Percentiles rank a stretch among this genome's conserved stretches.
Conservation (phyloP, 2,113 vertebrate genomes). For the Indicator indicator region DNA sequence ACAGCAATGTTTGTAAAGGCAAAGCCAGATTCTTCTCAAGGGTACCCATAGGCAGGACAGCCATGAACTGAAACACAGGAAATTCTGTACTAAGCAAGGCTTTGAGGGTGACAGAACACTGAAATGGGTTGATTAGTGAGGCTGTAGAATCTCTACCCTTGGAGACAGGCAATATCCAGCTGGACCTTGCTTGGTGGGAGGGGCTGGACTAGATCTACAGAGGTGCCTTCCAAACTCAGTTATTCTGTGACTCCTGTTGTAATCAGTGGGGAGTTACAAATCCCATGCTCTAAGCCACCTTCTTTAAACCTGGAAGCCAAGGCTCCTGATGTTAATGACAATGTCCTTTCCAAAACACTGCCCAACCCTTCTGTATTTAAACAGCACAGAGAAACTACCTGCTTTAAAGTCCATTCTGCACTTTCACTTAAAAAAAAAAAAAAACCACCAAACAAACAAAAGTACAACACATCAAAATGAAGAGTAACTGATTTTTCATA, state of each 20-base stretch:
- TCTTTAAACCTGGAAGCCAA: background rate
- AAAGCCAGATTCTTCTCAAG: too few species aligned
- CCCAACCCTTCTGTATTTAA: background rate
- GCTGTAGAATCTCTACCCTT: too few species aligned
- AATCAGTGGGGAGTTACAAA: background rate
- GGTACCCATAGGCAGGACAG: background rate
- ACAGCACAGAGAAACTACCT: background rate
- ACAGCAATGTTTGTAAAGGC: rapidly evolving
- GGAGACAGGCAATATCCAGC: too few species aligned
- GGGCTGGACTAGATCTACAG: background rate
- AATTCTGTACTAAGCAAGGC: background rate
- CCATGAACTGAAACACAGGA: background rate
- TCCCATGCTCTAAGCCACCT: background rate
- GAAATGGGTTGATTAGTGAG: too few species aligned
- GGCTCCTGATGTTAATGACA: background rate
- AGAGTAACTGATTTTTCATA: background rate
- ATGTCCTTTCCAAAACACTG: background rate
- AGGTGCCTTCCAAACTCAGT: background rate
- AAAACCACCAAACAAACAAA: background rate
- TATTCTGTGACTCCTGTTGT: background rate
- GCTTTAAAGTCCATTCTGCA: background rate
- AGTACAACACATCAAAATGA: background rate
- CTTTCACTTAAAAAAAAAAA: background rate
- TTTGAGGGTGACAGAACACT: background rate
- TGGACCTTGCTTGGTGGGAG: background rate